A percentile compares a stretch with the other conserved stretches of the same genome.
Evolutionary conservation across 2,888 invertebrate genomes (phyloP).

Genomic region (Drosophila diplacantha): DNA sequence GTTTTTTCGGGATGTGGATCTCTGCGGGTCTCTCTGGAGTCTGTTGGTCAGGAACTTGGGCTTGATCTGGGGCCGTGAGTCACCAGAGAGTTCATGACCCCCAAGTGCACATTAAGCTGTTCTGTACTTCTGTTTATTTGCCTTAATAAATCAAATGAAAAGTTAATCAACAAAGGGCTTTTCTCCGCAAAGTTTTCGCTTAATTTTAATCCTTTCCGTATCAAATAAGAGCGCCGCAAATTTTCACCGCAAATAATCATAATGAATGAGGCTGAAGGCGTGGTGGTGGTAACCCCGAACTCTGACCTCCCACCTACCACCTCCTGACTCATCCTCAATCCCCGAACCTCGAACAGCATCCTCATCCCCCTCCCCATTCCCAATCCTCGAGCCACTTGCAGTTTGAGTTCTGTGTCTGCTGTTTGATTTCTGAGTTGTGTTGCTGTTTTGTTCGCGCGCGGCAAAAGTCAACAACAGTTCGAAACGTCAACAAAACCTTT

Average conservation of each 20-base stretch:
- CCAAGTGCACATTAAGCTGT: constrained; percentile 40
- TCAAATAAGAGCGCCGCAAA: constrained; percentile 74
- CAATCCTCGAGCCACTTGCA: constrained; percentile 51
- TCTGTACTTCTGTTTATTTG: constrained; percentile 46
- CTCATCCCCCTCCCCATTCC: neutral
- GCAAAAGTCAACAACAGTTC: constrained; percentile 74
- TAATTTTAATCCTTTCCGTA: constrained; percentile 78
- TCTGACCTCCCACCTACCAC: constrained; percentile 8
- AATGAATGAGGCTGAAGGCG: constrained; percentile 56
- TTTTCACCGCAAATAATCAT: constrained; percentile 75
- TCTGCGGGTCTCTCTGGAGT: constrained; percentile 10
- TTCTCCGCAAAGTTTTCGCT: constrained; percentile 69
- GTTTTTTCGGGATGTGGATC: constrained; percentile 24
- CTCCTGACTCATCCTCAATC: constrained; percentile 28
- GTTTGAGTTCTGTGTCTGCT: constrained; percentile 51
- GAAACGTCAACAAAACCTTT: constrained; percentile 72
- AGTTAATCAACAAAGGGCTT: constrained; percentile 68
- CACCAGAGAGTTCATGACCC: constrained; percentile 59
- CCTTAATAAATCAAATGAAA: constrained; percentile 71
- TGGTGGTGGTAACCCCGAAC: constrained; percentile 34
- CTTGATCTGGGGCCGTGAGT: constrained; percentile 20
- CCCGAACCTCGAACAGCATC: constrained; percentile 27
- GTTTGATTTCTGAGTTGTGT: constrained; percentile 56
- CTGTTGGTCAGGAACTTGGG: constrained; percentile 22
- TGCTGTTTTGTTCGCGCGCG: constrained; percentile 72